Evolutionary conservation across 30 jellyfish, hydroid and myxozoan species (phyloP), one percentile per base, ranked within the genome.

Genomic region (Hydra vulgaris): DNA sequence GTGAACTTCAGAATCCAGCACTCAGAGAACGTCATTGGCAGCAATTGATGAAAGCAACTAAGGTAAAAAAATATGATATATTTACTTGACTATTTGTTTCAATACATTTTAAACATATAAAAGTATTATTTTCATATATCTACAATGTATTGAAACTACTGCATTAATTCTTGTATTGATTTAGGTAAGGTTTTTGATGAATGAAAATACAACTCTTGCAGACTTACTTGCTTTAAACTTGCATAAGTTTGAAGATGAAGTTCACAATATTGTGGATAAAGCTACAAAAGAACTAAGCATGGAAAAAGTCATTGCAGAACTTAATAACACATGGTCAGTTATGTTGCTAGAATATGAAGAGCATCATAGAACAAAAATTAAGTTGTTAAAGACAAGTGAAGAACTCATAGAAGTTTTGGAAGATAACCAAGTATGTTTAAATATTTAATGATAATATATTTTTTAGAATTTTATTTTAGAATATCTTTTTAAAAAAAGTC

Each of bases 21-120:
- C 87, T 92, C 15, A 78, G 98, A 76, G 98, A 92, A 67, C 76
- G 98, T 82, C 98, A 92, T 87, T 92, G 98, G 98, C 91, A 92
- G 72, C 98, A 92, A 83, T 95, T 92, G 27, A 87, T 87, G 98
- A 88, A 86, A 27, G 98, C 98, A 8, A 92, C 98, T 18, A 87
- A 92, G 96, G 98, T 92, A 67, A 15, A 15, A 22, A 56, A 20
- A 27, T 23, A 7, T 18, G 8, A 76, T 25, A n/a, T 76, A 1
- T 25, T n/a, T 24, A 12, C 25, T 23, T 76, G 27, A 15, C 71
- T 56, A n/a, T n/a, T n/a, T n/a, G n/a, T 17, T n/a, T n/a, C 71
- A n/a, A 56, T 56, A 56, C 18, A 56, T 56, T 56, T n/a, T n/a
- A n/a, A n/a, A n/a, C n/a, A n/a, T n/a, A n/a, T n/a, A n/a, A n/a